phyloP scores from a whole-genome alignment of 2,113 vertebrate genomes.

The Haemorhous mexicanus region DNA sequence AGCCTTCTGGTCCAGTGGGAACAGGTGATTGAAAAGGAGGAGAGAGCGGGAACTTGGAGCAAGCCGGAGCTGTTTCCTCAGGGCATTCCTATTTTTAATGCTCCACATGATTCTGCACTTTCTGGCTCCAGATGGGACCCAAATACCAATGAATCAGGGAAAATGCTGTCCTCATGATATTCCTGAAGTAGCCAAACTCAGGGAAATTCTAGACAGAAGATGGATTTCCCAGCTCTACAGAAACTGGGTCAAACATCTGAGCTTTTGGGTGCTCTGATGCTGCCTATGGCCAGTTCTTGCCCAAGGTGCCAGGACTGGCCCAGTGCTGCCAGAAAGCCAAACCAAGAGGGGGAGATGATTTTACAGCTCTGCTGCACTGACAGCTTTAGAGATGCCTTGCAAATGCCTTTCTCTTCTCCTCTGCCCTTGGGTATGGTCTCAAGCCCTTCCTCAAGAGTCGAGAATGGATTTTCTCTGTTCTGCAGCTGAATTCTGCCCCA shows the following conservation, averaged over 20 bases:
- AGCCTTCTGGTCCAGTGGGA: background rate
- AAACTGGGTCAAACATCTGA: slow-evolving; percentile 37
- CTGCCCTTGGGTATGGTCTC: background rate
- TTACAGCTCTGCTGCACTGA: background rate
- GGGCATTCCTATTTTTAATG: background rate
- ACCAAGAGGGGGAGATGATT: background rate
- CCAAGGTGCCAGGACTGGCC: background rate
- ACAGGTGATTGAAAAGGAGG: background rate
- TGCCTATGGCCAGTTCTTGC: accelerated
- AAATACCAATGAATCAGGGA: background rate
- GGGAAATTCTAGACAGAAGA: slow-evolving; percentile 42
- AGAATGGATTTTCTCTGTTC: background rate
- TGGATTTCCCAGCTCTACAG: slow-evolving; percentile 40
- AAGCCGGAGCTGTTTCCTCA: background rate
- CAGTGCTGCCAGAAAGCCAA: background rate
- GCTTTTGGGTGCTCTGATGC: background rate
- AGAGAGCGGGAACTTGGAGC: background rate
- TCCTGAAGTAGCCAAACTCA: slow-evolving; percentile 25
- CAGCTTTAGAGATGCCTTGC: background rate
- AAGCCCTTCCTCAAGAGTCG: background rate
- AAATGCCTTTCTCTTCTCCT: background rate
- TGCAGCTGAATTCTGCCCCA: background rate
- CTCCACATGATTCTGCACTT: background rate
- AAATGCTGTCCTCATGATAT: slow-evolving; percentile 27
- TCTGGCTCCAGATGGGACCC: slow-evolving; percentile 46